Percentiles rank a stretch among this genome's conserved stretches.
Evolutionary conservation across 2,888 invertebrate species (phyloP).

Genomic region (Drosophila nr. medialis): DNA sequence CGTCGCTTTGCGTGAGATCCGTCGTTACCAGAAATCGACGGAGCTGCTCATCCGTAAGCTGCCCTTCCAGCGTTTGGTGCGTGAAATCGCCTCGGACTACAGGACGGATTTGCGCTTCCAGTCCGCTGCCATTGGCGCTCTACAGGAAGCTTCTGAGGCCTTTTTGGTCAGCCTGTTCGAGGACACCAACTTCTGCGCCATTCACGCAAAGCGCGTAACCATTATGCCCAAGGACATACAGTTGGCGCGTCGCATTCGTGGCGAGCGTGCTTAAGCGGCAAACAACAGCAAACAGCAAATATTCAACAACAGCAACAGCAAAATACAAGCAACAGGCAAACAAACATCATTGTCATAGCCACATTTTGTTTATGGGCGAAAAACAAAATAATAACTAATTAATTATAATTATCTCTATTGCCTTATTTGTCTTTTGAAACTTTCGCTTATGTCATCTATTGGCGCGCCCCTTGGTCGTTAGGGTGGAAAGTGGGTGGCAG

Average conservation of each 20-base stretch:
- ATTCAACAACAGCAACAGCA: conserved; percentile 2
- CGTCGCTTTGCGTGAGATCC: conserved; percentile 97
- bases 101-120: conserved; percentile 98
- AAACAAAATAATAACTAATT: background rate
- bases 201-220: conserved; percentile 98
- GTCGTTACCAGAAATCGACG: conserved; percentile 98
- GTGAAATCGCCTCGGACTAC: conserved; percentile 99
- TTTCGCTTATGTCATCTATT: background rate
- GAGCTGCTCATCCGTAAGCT: conserved; percentile 97
- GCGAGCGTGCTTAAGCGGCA: conserved; percentile 94
- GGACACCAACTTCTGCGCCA: conserved; percentile 98
- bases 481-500: background rate
- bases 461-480: background rate
- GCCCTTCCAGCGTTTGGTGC: conserved; percentile 97
- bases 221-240: conserved; percentile 99
- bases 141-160: conserved; percentile 87
- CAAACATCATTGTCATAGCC: conserved; percentile 40
- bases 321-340: conserved; percentile 11
- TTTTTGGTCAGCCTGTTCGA: conserved; percentile 98
- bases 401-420: background rate
- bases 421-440: too few species aligned
- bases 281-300: background rate
- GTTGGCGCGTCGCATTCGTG: conserved; percentile 97
- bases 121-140: conserved; percentile 96
- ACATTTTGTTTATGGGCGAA: conserved; percentile 21